These are phyloP conservation scores for Gryon sp. DNA, from an alignment of 1,140 invertebrate genomes.

Conservation along the genomic window DNA sequence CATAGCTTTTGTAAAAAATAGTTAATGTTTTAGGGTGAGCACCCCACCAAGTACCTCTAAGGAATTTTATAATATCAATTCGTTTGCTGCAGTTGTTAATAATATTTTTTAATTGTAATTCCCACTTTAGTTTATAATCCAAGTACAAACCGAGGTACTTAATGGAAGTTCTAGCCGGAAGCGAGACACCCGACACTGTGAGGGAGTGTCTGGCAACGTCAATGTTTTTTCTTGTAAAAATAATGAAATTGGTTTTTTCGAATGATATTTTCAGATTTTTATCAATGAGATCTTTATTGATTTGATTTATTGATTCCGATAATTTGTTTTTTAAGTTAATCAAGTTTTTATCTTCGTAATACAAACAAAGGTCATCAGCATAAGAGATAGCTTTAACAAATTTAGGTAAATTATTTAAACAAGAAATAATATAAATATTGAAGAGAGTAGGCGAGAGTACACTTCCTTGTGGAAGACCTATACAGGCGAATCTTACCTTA, in stretches of 20 bases:
- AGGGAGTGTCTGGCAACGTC: neutral
- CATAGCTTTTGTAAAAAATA: neutral
- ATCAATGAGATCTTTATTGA: neutral
- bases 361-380: conserved; percentile 11
- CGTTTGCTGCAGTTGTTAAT: neutral
- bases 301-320: neutral
- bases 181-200: neutral
- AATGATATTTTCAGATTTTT: neutral
- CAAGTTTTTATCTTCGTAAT: neutral
- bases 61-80: conserved; percentile 1
- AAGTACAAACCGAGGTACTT: conserved; percentile 1
- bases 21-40: conserved; percentile 1
- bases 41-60: conserved; percentile 11
- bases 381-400: neutral
- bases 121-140: conserved; percentile 2
- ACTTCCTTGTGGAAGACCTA: conserved; percentile 25
- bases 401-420: neutral
- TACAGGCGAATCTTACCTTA: neutral
- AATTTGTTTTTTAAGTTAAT: neutral
- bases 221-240: neutral
- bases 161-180: neutral
- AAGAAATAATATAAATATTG: neutral
- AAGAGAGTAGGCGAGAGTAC: conserved; percentile 26
- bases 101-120: neutral
- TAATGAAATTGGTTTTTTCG: conserved; percentile 8